Conservation (phyloP, 1,140 invertebrate genomes). For the Nasonia longicornis region DNA sequence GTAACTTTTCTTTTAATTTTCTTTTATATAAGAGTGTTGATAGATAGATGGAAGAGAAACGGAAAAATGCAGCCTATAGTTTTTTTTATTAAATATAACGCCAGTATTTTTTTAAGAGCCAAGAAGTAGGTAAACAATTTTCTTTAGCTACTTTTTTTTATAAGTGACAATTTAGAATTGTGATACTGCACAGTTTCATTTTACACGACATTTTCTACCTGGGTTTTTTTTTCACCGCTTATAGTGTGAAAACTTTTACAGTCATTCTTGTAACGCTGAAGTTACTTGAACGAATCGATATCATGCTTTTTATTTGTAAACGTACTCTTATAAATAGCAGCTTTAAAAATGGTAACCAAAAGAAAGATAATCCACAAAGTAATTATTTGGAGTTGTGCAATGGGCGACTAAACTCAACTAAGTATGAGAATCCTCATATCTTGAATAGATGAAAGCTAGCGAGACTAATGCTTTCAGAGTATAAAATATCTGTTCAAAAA, state of each 20-base stretch:
- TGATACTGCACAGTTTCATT: slow-evolving; percentile 39
- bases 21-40: slow-evolving; percentile 25
- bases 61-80: slow-evolving; percentile 32
- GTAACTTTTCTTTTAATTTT: slow-evolving; percentile 32
- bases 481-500: slow-evolving; percentile 32
- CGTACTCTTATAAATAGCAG: slow-evolving; percentile 19
- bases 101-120: slow-evolving; percentile 36
- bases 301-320: slow-evolving; percentile 35
- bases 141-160: slow-evolving; percentile 36
- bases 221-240: slow-evolving; percentile 33
- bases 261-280: slow-evolving; percentile 20
- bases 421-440: slow-evolving; percentile 32
- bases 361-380: slow-evolving; percentile 26
- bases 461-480: slow-evolving; percentile 38
- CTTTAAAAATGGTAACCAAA: slow-evolving; percentile 17
- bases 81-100: slow-evolving; percentile 17
- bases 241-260: slow-evolving; percentile 19
- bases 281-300: slow-evolving; percentile 11
- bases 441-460: slow-evolving; percentile 38
- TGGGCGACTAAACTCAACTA: slow-evolving; percentile 28
- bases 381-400: slow-evolving; percentile 39
- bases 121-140: slow-evolving; percentile 34
- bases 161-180: slow-evolving; percentile 41
- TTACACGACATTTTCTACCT: slow-evolving; percentile 38
- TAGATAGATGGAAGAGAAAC: slow-evolving; percentile 15